Conservation (phyloP, 2,797 vertebrate genomes). For the Tokudaia tokunoshimensis region DNA sequence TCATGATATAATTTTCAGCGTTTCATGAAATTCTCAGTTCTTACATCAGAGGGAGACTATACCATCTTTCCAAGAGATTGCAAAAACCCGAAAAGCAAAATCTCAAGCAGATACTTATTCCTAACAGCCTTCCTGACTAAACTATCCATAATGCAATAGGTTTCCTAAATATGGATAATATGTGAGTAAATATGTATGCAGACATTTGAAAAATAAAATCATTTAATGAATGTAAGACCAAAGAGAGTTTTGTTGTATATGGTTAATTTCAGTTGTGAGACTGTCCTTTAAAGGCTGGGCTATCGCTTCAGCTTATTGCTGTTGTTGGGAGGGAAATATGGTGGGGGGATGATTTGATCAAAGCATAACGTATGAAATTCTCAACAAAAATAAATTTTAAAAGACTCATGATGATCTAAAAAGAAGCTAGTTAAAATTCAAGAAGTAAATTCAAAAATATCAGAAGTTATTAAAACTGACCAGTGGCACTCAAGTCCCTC, state of each 20-base stretch:
- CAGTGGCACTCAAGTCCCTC: background rate
- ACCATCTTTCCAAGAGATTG: background rate
- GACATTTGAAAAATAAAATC: background rate
- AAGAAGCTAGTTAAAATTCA: background rate
- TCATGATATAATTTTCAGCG: background rate
- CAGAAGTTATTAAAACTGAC: background rate
- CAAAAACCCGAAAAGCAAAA: slow-evolving; percentile 4
- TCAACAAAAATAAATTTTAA: background rate
- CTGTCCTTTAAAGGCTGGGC: background rate
- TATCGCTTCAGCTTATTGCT: background rate
- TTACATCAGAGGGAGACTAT: background rate
- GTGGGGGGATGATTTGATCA: background rate
- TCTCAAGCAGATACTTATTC: background rate
- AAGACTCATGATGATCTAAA: background rate
- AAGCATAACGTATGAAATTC: background rate
- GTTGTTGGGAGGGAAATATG: background rate
- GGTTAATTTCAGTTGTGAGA: background rate
- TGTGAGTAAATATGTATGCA: background rate
- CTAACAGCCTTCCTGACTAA: background rate
- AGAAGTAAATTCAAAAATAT: background rate
- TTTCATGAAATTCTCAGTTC: slow-evolving; percentile 2
- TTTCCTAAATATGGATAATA: background rate
- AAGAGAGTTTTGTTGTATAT: background rate
- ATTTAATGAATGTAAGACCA: background rate
- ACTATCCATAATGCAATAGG: background rate